phyloP scores from a whole-genome alignment of 1,140 invertebrate genomes.

The Linepithema humile region DNA sequence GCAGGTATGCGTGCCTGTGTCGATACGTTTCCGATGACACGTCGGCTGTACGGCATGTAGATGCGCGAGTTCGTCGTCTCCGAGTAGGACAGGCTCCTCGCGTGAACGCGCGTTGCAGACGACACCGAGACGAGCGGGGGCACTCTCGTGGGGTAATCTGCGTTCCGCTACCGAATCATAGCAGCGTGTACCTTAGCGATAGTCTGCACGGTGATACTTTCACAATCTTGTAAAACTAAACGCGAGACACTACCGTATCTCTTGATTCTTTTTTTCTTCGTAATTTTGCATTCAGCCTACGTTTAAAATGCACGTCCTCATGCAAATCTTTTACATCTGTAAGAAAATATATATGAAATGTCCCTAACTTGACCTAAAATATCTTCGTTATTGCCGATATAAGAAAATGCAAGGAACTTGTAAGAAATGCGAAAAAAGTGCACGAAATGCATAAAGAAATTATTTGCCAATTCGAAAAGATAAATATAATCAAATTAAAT shows the following conservation, averaged over 20 bases:
- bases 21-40: conserved; percentile 61
- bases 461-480: not conserved
- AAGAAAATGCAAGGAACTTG: too few species aligned
- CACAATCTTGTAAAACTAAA: not conserved
- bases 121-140: not conserved
- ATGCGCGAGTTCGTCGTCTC: conserved; percentile 20
- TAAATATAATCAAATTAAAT: too few species aligned
- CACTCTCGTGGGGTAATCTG: not conserved
- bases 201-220: not conserved
- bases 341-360: not conserved
- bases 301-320: too few species aligned
- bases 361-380: not conserved
- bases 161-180: conserved; percentile 19
- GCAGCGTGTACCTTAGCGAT: not conserved
- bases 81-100: conserved; percentile 12
- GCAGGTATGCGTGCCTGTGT: conserved; percentile 66
- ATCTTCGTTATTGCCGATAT: not conserved
- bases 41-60: conserved; percentile 22
- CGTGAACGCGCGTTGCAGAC: not conserved
- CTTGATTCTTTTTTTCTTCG: not conserved
- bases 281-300: not conserved
- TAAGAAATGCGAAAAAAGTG: not conserved
- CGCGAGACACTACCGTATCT: too few species aligned
- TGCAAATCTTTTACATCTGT: too few species aligned
- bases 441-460: not conserved